These are phyloP conservation scores for Gymnoscopelus braueri DNA, from an alignment of 2,797 vertebrate species.

Conservation along the genomic window DNA sequence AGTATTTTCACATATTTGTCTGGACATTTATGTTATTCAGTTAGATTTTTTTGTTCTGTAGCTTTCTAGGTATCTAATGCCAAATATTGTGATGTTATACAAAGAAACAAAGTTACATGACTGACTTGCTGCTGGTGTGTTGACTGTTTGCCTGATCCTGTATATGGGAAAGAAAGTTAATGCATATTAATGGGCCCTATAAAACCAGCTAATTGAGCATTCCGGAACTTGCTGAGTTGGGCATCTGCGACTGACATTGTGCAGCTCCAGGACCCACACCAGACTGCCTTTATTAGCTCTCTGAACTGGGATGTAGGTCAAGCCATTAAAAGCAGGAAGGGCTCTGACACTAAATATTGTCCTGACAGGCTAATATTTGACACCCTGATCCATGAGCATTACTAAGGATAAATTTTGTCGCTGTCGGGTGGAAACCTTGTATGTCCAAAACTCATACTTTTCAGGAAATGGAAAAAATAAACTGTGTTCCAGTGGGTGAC, in stretches of 20 bases:
- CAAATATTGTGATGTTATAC: constrained; percentile 9
- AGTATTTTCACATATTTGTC: no score
- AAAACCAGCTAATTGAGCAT: constrained; percentile 97
- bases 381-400: constrained; percentile 57
- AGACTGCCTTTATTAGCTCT: constrained; percentile 92
- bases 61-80: constrained; percentile 16
- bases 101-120: constrained; percentile 38
- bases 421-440: no score
- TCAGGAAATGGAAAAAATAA: no score
- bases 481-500: no score
- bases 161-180: constrained; percentile 78
- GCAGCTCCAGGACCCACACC: constrained; percentile 96
- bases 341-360: constrained; percentile 79
- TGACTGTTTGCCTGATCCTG: constrained; percentile 61
- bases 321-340: constrained; percentile 93
- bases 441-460: no score
- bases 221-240: constrained; percentile 95
- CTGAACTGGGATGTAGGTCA: constrained; percentile 98
- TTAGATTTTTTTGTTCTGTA: neutral
- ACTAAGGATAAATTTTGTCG: constrained; percentile 30
- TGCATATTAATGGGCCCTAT: constrained; percentile 85
- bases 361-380: constrained; percentile 73
- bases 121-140: constrained; percentile 53
- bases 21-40: neutral
- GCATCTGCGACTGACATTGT: constrained; percentile 97